Percentiles rank a stretch among this genome's conserved stretches.
Conservation (phyloP, 2,888 invertebrate species). For the Sussaba pulchella region DNA sequence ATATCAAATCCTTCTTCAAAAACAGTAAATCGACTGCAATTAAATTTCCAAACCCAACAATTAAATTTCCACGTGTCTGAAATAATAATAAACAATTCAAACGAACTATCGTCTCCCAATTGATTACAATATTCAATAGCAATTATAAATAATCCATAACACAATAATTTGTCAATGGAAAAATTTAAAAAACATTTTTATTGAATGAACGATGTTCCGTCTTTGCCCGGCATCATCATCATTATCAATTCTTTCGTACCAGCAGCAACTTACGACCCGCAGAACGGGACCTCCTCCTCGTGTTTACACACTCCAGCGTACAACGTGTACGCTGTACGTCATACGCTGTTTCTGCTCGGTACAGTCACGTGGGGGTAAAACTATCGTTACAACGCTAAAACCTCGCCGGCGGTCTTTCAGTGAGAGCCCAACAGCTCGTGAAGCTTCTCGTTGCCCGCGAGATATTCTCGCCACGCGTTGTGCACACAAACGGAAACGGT, state of each 20-base stretch:
- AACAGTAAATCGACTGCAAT: too few species aligned
- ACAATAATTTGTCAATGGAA: too few species aligned
- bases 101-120: too few species aligned
- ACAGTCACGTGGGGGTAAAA: conserved; percentile 65
- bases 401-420: conserved; percentile 65
- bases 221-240: too few species aligned
- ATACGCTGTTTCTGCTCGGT: conserved; percentile 49
- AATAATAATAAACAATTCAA: too few species aligned
- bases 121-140: too few species aligned
- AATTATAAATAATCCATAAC: too few species aligned
- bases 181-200: too few species aligned
- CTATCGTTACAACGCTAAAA: conserved; percentile 62
- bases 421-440: conserved; percentile 60
- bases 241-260: conserved; percentile 24
- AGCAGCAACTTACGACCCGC: not conserved
- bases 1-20: too few species aligned
- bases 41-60: too few species aligned
- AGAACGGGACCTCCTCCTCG: conserved; percentile 10
- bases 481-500: conserved; percentile 2
- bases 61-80: too few species aligned
- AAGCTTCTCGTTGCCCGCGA: conserved; percentile 39
- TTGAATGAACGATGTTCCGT: too few species aligned
- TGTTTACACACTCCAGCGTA: conserved; percentile 35
- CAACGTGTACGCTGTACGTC: conserved; percentile 6
- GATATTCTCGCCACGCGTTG: not conserved